phyloP scores from a whole-genome alignment of 2,888 invertebrate species.

The Meta bourneti region DNA sequence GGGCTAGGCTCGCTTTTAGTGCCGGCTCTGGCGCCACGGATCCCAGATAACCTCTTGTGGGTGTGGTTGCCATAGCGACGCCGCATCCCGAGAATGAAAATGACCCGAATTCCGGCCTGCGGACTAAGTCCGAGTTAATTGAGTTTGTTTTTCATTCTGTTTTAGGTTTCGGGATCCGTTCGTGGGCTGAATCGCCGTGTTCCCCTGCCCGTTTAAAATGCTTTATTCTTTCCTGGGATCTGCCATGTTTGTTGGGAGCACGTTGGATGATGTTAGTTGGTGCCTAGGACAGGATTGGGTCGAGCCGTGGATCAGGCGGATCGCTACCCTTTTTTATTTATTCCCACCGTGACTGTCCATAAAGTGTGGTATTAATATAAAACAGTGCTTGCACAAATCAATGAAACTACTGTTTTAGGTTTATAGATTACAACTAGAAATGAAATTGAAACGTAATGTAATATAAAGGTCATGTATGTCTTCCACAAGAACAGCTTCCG shows the following conservation, averaged over 20 bases:
- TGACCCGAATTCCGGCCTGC: conserved; percentile 56
- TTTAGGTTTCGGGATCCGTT: neutral
- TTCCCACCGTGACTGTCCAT: too few relatives aligned
- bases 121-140: conserved; percentile 49
- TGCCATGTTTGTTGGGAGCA: neutral
- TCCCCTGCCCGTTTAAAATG: neutral
- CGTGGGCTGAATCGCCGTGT: conserved; percentile 8
- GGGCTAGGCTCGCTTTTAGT: conserved; percentile 46
- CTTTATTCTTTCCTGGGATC: neutral
- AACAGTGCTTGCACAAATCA: too few relatives aligned
- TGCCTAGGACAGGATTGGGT: neutral
- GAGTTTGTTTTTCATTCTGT: conserved; percentile 21
- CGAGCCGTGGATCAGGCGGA: neutral
- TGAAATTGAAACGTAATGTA: too few relatives aligned
- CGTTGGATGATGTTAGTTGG: neutral
- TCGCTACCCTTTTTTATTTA: too few relatives aligned
- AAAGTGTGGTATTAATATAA: too few relatives aligned
- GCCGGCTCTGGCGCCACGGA: conserved; percentile 50
- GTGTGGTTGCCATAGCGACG: conserved; percentile 59
- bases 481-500: too few relatives aligned
- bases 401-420: too few relatives aligned
- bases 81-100: conserved; percentile 68
- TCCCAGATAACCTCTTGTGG: conserved; percentile 53
- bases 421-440: too few relatives aligned
- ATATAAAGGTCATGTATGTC: too few relatives aligned